These are phyloP conservation scores for Montipora efflorescens DNA, from an alignment of 64 coral and sea anemone species.

Conservation along the genomic window DNA sequence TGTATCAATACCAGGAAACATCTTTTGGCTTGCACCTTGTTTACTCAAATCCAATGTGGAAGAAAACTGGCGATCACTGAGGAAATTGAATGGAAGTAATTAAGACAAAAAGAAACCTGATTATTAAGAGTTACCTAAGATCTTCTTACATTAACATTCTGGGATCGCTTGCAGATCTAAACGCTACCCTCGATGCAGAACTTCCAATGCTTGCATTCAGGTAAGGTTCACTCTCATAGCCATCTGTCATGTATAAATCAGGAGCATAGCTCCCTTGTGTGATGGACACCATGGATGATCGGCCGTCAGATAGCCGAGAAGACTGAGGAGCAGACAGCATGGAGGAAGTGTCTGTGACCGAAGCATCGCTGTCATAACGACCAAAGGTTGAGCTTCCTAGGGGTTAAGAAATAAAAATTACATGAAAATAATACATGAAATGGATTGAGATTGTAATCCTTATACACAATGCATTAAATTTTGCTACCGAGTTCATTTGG, in stretches of 20 bases:
- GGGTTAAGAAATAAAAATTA: not conserved
- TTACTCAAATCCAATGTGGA: constrained; percentile 38
- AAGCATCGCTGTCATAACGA: constrained; percentile 82
- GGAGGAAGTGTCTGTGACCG: constrained; percentile 78
- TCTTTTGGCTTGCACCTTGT: not conserved
- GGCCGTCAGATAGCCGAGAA: constrained; percentile 84
- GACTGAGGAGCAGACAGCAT: constrained; percentile 77
- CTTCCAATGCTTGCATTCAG: constrained; percentile 73
- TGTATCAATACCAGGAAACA: constrained; percentile 22
- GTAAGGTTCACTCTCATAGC: constrained; percentile 86
- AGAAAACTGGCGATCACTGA: constrained; percentile 18
- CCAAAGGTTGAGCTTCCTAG: constrained; percentile 55
- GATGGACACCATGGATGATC: constrained; percentile 84
- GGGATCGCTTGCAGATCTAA: constrained; percentile 50
- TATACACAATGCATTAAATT: too few species aligned
- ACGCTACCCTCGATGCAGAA: constrained; percentile 58
- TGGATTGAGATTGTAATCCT: too few species aligned
- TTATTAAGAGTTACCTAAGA: too few species aligned
- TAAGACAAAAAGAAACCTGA: not conserved
- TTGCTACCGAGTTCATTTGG: too few species aligned
- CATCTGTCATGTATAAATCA: constrained; percentile 87
- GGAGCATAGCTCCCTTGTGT: constrained; percentile 95
- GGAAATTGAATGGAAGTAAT: not conserved
- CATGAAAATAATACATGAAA: not conserved
- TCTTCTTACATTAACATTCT: constrained; percentile 44